A percentile compares a stretch with the other conserved stretches of the same genome.
These are phyloP conservation scores for Andrena fulva DNA, from an alignment of 2,888 invertebrate species.

Conservation along the genomic window DNA sequence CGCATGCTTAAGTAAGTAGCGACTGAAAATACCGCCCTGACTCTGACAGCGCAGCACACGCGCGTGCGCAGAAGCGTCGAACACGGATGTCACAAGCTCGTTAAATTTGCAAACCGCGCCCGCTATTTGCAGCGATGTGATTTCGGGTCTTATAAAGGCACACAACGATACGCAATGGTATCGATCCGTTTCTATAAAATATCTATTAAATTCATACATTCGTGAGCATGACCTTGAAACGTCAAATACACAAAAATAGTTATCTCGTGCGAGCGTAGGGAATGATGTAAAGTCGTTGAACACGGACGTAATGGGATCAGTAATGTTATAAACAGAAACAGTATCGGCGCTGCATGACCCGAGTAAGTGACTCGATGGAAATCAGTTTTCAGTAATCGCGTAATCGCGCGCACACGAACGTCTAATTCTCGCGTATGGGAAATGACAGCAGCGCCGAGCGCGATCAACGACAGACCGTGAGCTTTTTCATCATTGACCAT, in stretches of 20 bases:
- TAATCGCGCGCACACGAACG: not conserved
- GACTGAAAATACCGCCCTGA: not conserved
- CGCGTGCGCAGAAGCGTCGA: constrained; percentile 9
- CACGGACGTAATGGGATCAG: not conserved
- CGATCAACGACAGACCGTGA: constrained; percentile 43
- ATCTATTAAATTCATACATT: not conserved
- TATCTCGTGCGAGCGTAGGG: constrained; percentile 12
- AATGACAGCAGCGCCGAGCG: constrained; percentile 51
- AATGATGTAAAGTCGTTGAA: constrained; percentile 29
- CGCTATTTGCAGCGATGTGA: not conserved
- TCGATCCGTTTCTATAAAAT: not conserved
- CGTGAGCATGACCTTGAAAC: constrained; percentile 5
- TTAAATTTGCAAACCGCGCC: not conserved
- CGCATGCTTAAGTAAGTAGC: no score
- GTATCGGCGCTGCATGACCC: no score
- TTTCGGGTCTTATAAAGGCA: not conserved
- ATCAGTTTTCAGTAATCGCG: not conserved
- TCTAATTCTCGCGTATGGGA: constrained; percentile 7
- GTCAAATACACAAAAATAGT: not conserved
- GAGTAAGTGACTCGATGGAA: not conserved
- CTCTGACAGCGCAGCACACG: not conserved
- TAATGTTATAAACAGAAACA: constrained; percentile 15
- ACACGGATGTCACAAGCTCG: not conserved
- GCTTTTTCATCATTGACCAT: constrained; percentile 33
- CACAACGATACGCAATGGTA: not conserved